phyloP scores from a whole-genome alignment of 1,140 invertebrate species.

The Spodoptera frugiperda region DNA sequence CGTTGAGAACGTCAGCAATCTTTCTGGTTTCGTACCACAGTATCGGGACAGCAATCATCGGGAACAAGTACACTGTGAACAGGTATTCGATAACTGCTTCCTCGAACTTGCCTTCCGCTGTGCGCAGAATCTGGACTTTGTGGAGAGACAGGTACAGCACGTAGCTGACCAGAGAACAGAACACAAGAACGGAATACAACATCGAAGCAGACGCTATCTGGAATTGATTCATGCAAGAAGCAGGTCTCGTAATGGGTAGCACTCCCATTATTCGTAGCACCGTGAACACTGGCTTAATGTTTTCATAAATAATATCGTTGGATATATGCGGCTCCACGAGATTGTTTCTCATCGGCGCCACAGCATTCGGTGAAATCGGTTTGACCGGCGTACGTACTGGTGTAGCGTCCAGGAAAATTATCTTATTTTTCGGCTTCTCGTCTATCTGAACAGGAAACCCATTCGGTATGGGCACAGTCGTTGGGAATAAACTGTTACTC shows the following conservation, averaged over 20 bases:
- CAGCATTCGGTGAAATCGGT: slow-evolving; percentile 62
- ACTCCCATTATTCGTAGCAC: slow-evolving; percentile 87
- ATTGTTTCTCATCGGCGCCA: slow-evolving; percentile 73
- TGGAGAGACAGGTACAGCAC: slow-evolving; percentile 87
- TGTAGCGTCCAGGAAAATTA: slow-evolving; percentile 75
- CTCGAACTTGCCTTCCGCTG: slow-evolving; percentile 89
- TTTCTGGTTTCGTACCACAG: slow-evolving; percentile 88
- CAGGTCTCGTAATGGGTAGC: slow-evolving; percentile 85
- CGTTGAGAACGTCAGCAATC: slow-evolving; percentile 87
- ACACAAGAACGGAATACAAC: slow-evolving; percentile 87
- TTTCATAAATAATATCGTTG: slow-evolving; percentile 87
- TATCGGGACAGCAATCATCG: slow-evolving; percentile 87
- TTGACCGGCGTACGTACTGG: slow-evolving; percentile 69
- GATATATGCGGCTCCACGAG: slow-evolving; percentile 70
- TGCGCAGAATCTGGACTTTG: slow-evolving; percentile 87
- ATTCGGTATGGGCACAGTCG: slow-evolving; percentile 66
- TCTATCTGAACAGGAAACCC: slow-evolving; percentile 70
- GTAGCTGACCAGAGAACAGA: slow-evolving; percentile 83
- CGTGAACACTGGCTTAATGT: slow-evolving; percentile 87
- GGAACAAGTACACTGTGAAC: slow-evolving; percentile 89
- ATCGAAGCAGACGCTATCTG: slow-evolving; percentile 84
- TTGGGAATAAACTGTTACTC: slow-evolving; percentile 68
- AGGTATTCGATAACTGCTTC: slow-evolving; percentile 90
- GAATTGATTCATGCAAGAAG: slow-evolving; percentile 82
- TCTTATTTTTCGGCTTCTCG: slow-evolving; percentile 73